phyloP scores from a whole-genome alignment of 2,888 invertebrate species.

The Phania funesta region DNA sequence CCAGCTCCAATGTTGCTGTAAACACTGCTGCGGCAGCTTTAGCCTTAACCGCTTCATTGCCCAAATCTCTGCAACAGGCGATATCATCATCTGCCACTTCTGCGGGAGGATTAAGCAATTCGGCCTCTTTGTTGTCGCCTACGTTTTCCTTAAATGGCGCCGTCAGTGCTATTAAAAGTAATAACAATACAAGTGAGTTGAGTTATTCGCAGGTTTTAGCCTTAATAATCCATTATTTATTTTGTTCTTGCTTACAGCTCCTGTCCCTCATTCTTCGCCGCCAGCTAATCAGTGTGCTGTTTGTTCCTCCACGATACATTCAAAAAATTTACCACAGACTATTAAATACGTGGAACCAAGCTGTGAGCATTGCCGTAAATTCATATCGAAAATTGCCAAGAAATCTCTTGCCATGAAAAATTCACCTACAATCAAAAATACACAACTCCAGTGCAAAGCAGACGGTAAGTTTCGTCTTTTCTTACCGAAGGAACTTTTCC shows the following conservation, averaged over 20 bases:
- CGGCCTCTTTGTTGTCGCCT: constrained; percentile 35
- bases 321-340: constrained; percentile 88
- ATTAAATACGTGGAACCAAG: constrained; percentile 91
- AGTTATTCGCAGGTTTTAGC: no score
- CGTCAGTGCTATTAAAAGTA: constrained; percentile 51
- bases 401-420: constrained; percentile 76
- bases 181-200: constrained; percentile 31
- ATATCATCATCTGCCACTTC: constrained; percentile 65
- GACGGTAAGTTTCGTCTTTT: constrained; percentile 73
- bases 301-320: constrained; percentile 88
- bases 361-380: constrained; percentile 92
- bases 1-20: constrained; percentile 42
- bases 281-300: constrained; percentile 83
- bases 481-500: neutral
- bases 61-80: constrained; percentile 60
- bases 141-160: constrained; percentile 54
- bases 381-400: constrained; percentile 90
- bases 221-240: neutral
- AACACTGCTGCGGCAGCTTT: constrained; percentile 52
- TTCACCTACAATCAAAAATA: constrained; percentile 77
- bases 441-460: constrained; percentile 78
- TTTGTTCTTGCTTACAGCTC: constrained; percentile 5
- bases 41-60: constrained; percentile 59
- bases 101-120: constrained; percentile 9
- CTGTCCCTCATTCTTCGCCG: constrained; percentile 19